Base-by-base conservation (phyloP, 1,140 invertebrate species). In the Magallana angulata region DNA sequence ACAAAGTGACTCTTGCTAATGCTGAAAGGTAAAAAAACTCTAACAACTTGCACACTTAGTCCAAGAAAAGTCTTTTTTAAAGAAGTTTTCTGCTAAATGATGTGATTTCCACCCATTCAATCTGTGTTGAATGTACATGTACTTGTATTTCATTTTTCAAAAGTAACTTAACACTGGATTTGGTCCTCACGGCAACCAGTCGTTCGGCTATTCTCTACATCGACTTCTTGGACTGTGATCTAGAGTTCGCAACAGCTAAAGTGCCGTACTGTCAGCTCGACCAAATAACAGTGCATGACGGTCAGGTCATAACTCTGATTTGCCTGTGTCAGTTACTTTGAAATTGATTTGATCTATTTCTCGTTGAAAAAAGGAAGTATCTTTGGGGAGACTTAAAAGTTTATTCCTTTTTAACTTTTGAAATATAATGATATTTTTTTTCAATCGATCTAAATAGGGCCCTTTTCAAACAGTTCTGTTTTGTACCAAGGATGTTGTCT, bases 241-340 rank as follows among this genome's bases (percentile, higher is more conserved):
- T 82, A 24, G 81, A 82, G 81, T 82, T n/a, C 57, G 81, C 81
- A n/a, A 57, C 14, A 16, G 81, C 48, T 9, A 82, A 82, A 58
- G 56, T 82, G 18, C 81, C 81, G 57, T 82, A 57, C 16, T 82
- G 81, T 57, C 81, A 82, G 18, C 14, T 82, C 16, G 81, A 82
- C 57, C 56, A 18, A 82, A 57, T 82, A n/a, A 82, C 18, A n/a
- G 57, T 82, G 56, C 57, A 82, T 57, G 56, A 82, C 48, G 81
- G 81, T 82, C 56, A 57, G 48, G 48, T 24, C 14, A 12, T 11
- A 12, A 16, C 14, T 6, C n/a, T 48, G 24, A 24, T 24, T 24
- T 24, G 36, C 5, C 36, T 48, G 36, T 48, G 36, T 5, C 36
- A 3, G 5, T 48, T 48, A 24, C 24, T 24, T 24, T 24, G 24